These are phyloP conservation scores for Melanchra persicariae DNA, from an alignment of 2,888 invertebrate genomes.

Conservation along the genomic window DNA sequence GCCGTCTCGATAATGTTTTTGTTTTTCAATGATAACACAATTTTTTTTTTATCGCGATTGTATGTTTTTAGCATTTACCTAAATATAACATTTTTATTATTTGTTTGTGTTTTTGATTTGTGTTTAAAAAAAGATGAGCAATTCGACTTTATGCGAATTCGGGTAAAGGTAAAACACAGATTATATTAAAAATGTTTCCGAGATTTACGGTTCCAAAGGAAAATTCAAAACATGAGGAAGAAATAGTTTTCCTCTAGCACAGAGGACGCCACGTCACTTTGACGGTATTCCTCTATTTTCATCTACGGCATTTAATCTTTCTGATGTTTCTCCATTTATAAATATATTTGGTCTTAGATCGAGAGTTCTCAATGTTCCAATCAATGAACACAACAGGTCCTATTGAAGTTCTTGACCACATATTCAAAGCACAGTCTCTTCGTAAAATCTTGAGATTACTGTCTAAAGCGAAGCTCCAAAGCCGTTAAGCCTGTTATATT, in stretches of 20 bases:
- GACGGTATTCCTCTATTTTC: neutral
- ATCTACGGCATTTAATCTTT: neutral
- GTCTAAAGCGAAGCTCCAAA: no score
- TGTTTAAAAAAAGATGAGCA: constrained; percentile 10
- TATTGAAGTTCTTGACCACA: neutral
- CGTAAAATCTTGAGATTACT: neutral
- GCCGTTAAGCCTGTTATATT: neutral
- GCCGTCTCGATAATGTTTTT: constrained; percentile 11
- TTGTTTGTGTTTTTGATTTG: no score
- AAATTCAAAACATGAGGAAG: constrained; percentile 7
- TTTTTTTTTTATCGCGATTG: no score
- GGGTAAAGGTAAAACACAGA: neutral
- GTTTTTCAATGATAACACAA: constrained; percentile 25
- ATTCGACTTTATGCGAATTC: neutral
- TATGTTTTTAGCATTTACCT: constrained; percentile 11
- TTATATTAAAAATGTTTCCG: constrained; percentile 7
- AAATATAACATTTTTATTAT: neutral
- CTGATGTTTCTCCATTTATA: neutral
- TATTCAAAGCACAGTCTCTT: neutral
- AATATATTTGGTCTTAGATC: neutral
- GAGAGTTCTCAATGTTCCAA: neutral
- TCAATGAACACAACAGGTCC: neutral
- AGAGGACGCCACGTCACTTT: constrained; percentile 7
- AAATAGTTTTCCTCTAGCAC: constrained; percentile 9
- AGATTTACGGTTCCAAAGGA: neutral